A percentile compares a stretch with the other conserved stretches of the same genome.
These are phyloP conservation scores for Globia sparganii DNA, from an alignment of 2,888 invertebrate genomes.

Conservation along the genomic window DNA sequence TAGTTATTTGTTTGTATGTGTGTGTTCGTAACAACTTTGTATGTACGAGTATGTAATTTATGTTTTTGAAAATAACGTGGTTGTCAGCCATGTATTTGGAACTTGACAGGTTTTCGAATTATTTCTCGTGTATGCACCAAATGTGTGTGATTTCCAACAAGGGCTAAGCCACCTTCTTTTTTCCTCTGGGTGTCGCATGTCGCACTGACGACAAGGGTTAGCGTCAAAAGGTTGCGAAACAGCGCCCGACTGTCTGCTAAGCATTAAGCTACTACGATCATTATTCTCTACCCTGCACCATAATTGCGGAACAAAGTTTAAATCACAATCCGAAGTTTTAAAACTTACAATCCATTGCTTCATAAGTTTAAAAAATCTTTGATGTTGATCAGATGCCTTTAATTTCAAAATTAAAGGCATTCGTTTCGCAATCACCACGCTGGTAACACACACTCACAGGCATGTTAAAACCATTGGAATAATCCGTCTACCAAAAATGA, in stretches of 20 bases:
- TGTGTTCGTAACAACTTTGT: constrained; percentile 5
- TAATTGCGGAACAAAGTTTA: too few relatives aligned
- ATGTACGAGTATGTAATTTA: constrained; percentile 25
- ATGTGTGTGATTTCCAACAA: background rate
- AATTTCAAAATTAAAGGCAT: too few relatives aligned
- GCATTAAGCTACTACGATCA: background rate
- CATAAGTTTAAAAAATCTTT: too few relatives aligned
- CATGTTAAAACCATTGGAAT: background rate
- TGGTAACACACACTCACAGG: background rate
- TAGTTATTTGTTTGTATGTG: constrained; percentile 54
- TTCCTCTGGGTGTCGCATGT: background rate
- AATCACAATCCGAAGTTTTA: too few relatives aligned
- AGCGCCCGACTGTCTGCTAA: background rate
- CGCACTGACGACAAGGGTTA: too few relatives aligned
- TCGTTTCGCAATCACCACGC: too few relatives aligned
- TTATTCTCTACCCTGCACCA: too few relatives aligned
- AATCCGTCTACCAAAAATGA: background rate
- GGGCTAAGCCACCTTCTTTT: background rate
- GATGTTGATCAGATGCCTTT: too few relatives aligned
- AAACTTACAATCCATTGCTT: too few relatives aligned
- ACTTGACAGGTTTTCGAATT: background rate
- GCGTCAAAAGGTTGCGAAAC: too few relatives aligned
- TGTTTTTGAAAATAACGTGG: constrained; percentile 34
- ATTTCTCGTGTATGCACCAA: background rate
- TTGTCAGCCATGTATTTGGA: constrained; percentile 19